These are phyloP conservation scores for Gobionotothen gibberifrons DNA, from an alignment of 2,797 vertebrate genomes.

Conservation along the genomic window DNA sequence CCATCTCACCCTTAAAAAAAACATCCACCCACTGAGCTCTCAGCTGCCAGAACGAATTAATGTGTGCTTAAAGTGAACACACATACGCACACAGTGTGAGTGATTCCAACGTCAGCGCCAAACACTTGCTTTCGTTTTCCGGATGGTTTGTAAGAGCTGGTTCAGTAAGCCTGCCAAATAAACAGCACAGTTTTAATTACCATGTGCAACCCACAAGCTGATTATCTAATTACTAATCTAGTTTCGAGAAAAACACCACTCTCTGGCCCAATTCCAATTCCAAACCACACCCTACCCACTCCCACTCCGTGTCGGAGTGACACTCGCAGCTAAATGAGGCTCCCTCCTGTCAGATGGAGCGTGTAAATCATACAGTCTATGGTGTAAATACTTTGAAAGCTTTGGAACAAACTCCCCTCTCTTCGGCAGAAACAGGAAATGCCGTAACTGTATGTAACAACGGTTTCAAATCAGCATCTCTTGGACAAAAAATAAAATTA, in stretches of 20 bases:
- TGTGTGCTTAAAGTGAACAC: constrained; percentile 45
- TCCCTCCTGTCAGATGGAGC: no score
- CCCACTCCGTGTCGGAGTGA: no score
- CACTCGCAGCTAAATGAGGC: no score
- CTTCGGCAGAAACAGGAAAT: no score
- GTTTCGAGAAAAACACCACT: constrained; percentile 20
- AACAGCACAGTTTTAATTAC: constrained; percentile 69
- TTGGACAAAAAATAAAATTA: no score
- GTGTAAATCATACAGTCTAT: no score
- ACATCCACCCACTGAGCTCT: constrained; percentile 21
- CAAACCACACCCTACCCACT: no score
- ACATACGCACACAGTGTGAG: constrained; percentile 41
- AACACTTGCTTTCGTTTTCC: constrained; percentile 76
- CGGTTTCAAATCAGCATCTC: no score
- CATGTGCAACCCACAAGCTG: constrained; percentile 50
- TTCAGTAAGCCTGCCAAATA: constrained; percentile 66
- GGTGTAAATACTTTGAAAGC: no score
- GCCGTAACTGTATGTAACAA: no score
- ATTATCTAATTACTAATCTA: constrained; percentile 74
- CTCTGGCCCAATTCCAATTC: background rate
- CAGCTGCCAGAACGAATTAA: constrained; percentile 55
- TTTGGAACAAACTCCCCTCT: no score
- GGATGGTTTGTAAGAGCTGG: constrained; percentile 52
- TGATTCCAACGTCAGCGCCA: constrained; percentile 46
- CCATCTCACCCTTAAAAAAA: constrained; percentile 1